Conservation (phyloP, 53 echinoderm and acorn worm species). For the Astropecten irregularis region DNA sequence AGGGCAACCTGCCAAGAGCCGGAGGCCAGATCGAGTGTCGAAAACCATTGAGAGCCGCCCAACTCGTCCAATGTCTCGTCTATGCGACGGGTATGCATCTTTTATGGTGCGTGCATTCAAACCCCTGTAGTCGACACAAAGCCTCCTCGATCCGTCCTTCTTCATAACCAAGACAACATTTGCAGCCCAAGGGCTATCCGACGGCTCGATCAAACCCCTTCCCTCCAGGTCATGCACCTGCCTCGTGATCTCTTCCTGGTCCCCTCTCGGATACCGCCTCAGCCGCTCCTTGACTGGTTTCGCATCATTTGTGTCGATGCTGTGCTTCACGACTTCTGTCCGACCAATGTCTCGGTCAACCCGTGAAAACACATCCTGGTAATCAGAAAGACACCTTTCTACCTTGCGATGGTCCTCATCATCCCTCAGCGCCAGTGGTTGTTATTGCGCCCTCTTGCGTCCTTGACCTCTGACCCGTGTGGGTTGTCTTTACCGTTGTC, state of each 20-base stretch:
- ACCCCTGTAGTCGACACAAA: constrained; percentile 18
- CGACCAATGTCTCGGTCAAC: background rate
- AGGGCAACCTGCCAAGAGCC: too few relatives aligned
- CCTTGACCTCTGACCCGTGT: too few relatives aligned
- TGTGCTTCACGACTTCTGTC: constrained; percentile 15
- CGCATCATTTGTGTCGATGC: background rate
- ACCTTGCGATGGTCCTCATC: background rate
- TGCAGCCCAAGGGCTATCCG: constrained; percentile 29
- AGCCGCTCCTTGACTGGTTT: background rate
- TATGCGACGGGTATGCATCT: constrained; percentile 36
- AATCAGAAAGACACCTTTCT: background rate
- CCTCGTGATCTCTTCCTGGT: constrained; percentile 27
- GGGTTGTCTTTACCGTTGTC: too few relatives aligned
- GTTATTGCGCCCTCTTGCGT: too few relatives aligned
- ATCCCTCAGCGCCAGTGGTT: too few relatives aligned
- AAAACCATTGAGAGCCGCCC: constrained; percentile 5
- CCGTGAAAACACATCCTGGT: constrained; percentile 13
- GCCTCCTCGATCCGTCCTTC: constrained; percentile 20
- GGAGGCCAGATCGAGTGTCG: too few relatives aligned
- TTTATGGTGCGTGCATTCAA: constrained; percentile 7
- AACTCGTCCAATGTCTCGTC: too few relatives aligned
- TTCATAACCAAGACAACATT: constrained; percentile 11
- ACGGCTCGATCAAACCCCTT: constrained; percentile 20
- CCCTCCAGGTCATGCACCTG: constrained; percentile 4
- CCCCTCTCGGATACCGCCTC: background rate